Base-by-base conservation (phyloP, 2,113 vertebrate species). In the Mustela nigripes region DNA sequence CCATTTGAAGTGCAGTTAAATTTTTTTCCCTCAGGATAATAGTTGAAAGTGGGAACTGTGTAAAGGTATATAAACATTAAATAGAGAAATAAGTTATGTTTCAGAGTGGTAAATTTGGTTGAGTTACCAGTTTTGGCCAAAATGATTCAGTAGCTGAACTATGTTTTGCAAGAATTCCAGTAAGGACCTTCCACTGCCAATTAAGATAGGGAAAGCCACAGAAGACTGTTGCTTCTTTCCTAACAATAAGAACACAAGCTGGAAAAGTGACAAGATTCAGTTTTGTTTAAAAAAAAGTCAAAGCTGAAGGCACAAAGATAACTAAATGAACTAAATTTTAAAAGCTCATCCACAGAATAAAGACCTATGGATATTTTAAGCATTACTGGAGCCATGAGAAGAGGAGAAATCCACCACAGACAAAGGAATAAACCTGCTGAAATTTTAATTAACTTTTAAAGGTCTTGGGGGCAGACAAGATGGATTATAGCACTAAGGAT, bases 121-220 rank as follows among this genome's bases (percentile, higher is more conserved):
- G 48, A 92, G 56, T 14, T 62, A 58, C 53, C 10, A n/a, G 3
- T 65, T 93, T 95, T 95, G 91, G 56, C 63, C 80, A 88, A 83
- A 95, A 95, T 56, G 42, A 62, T 88, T 60, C 73, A 95, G 63
- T 91, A 94, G 45, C 18, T 88, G 48, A 91, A 50, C 31, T 74
- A 53, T 65, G 26, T 71, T 94, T 95, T 89, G 36, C 67, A 91
- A 58, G 45, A 79, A 73, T 83, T 95, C n/a, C 42, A 63, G 0
- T n/a, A 9, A 60, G 14, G 15, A 36, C 22, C 4, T n/a, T 94
- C 21, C 26, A 45, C 12, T 83, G 21, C 10, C 89, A 85, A 3
- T 87, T 71, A 87, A 39, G 60, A 50, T 11, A 79, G 2, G 16
- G 26, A 33, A 79, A 33, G 8, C 67, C 56, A 74, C 11, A 9